These are phyloP conservation scores for Mormyrops attenuatus DNA, from an alignment of 2,797 vertebrate species.

Conservation along the genomic window DNA sequence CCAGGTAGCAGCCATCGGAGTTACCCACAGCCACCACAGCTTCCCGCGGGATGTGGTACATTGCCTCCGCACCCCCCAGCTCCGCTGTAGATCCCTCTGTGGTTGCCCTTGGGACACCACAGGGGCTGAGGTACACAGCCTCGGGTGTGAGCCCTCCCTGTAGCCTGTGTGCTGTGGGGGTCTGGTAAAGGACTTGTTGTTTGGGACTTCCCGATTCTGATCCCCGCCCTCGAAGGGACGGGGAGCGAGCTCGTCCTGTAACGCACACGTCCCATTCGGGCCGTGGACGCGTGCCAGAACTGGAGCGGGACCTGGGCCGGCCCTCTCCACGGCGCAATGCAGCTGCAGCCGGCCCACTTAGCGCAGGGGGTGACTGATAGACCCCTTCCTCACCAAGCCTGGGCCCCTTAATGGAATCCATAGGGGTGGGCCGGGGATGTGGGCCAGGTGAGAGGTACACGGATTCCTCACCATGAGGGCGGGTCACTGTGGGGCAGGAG, in stretches of 20 bases:
- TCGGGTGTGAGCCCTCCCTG: conserved; percentile 50
- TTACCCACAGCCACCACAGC: conserved; percentile 37
- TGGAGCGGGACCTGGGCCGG: conserved; percentile 60
- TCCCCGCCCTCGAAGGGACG: conserved; percentile 60
- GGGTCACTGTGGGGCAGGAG: not conserved
- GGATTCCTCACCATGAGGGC: not conserved
- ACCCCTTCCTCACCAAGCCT: conserved; percentile 54
- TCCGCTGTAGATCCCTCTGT: conserved; percentile 37
- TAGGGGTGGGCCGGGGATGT: not conserved
- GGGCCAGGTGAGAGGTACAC: conserved; percentile 37
- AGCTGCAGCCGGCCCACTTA: conserved; percentile 19
- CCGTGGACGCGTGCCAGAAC: conserved; percentile 59
- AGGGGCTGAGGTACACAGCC: conserved; percentile 61
- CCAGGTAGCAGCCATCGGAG: conserved; percentile 62
- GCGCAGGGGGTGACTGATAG: conserved; percentile 54
- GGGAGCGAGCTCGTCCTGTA: conserved; percentile 58
- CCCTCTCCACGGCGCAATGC: conserved; percentile 51
- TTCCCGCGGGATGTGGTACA: conserved; percentile 62
- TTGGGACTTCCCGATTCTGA: conserved; percentile 46
- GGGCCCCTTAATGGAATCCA: conserved; percentile 34
- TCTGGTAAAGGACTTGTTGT: conserved; percentile 53
- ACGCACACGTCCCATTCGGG: conserved; percentile 60
- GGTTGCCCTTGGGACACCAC: conserved; percentile 41
- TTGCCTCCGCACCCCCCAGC: conserved; percentile 44
- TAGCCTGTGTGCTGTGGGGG: conserved; percentile 48